Conservation (phyloP, 2,797 vertebrate species). For the Sarcoramphus papa region DNA sequence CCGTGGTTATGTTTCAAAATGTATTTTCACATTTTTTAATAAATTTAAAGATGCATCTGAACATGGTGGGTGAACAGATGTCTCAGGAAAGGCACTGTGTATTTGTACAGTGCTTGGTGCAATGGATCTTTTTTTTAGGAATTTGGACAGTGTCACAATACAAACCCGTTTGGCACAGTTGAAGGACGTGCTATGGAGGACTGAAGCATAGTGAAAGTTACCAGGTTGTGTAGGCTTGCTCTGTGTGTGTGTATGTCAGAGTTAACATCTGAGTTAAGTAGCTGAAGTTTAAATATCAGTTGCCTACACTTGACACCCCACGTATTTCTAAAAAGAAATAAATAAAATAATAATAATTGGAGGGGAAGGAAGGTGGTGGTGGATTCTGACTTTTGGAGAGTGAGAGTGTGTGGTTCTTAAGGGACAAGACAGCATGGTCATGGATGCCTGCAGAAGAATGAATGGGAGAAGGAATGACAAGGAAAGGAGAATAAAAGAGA, state of each 20-base stretch:
- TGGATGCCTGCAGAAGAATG: neutral
- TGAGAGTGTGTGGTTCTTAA: neutral
- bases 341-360: neutral
- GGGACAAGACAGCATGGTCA: neutral
- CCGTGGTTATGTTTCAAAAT: neutral
- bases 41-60: neutral
- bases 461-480: neutral
- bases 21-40: neutral
- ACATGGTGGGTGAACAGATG: neutral
- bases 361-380: neutral
- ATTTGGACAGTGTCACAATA: neutral
- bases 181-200: accelerated
- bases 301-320: neutral
- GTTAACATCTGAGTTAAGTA: neutral
- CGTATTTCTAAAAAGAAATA: neutral
- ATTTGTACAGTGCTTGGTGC: neutral
- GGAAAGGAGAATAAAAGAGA: neutral
- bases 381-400: neutral
- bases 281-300: neutral
- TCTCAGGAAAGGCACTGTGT: neutral
- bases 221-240: neutral
- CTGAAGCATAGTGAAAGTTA: neutral
- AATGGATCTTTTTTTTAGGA: neutral
- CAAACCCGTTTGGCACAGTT: neutral
- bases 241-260: neutral